A percentile compares a stretch with the other conserved stretches of the same genome.
Evolutionary conservation across 2,113 vertebrate species (phyloP).

Genomic region (Thalassarche chlororhynchos): DNA sequence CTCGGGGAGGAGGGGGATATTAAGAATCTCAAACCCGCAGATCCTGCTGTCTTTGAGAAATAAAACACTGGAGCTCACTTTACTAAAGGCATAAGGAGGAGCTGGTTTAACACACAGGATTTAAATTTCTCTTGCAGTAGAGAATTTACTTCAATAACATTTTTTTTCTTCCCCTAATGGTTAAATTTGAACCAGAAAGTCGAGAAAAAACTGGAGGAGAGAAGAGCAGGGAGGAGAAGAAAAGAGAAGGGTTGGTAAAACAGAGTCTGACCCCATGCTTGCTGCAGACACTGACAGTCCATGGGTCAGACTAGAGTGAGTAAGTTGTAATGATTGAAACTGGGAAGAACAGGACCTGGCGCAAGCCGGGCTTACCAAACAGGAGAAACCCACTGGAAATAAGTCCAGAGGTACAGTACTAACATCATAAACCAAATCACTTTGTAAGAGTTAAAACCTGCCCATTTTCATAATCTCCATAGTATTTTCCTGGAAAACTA

Average conservation of each 20-base stretch:
- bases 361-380: not conserved
- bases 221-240: not conserved
- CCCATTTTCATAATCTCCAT: not conserved
- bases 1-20: not conserved
- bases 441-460: not conserved
- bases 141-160: not conserved
- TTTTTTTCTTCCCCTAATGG: not conserved
- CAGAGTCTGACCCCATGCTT: not conserved
- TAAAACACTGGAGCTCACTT: conserved; percentile 11
- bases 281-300: not conserved
- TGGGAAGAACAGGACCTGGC: not conserved
- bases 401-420: not conserved
- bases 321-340: not conserved
- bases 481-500: not conserved
- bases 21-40: not conserved
- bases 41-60: conserved; percentile 28
- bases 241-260: not conserved
- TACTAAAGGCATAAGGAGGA: not conserved
- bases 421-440: not conserved
- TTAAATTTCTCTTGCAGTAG: not conserved
- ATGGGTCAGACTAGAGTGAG: not conserved
- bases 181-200: conserved; percentile 11
- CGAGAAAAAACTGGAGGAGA: not conserved
- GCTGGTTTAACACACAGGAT: not conserved
- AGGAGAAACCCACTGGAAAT: not conserved